Evolutionary conservation across 2,888 invertebrate genomes (phyloP), one percentile per base, ranked within the genome.

Genomic region (Rhorus exstirpatorius): DNA sequence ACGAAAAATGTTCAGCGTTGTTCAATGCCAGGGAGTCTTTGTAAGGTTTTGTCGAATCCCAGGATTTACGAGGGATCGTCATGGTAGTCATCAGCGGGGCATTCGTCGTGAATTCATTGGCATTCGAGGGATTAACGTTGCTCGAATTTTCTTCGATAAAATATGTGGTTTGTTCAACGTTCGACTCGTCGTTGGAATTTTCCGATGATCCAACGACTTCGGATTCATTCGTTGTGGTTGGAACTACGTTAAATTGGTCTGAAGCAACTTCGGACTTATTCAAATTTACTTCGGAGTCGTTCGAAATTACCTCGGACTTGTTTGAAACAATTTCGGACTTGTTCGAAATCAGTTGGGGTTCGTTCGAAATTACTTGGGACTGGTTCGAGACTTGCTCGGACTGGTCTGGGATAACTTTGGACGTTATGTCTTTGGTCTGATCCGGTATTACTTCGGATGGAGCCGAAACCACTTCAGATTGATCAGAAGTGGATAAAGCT

Each of bases 31-130:
- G 82, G 89, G 86, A 84, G 91, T 87, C 91, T 92, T 90, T 88
- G 93, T 82, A 90, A 91, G 89, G 90, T 91, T 81, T 93, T 87
- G 83, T 91, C 87, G 83, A 86, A 88, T 67, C 94, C 91, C 88
- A 60, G 77, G 84, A 85, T 93, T 91, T 55, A 93, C 93, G 3
- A 3, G 85, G 84, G 7, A 81, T 72, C 19, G 70, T 81, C 72
- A 77, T 85, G 24, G 88, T 86, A 0, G 87, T 84, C 8, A 81
- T 81, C 26, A 79, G 53, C 19, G 83, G 77, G 6, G 68, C 17
- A 7, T 60, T 65, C 0, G 76, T 79, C 7, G 79, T 21, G 14
- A 24, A 49, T 35, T 82, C 72, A 21, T 35, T 72, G 10, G 14
- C 7, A 38, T 26, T 51, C 31, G 58, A 12, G 14, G 55, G 35